Percentiles rank a stretch among this genome's conserved stretches.
These are phyloP conservation scores for Drosophila rubida DNA, from an alignment of 2,888 invertebrate genomes.

Conservation along the genomic window DNA sequence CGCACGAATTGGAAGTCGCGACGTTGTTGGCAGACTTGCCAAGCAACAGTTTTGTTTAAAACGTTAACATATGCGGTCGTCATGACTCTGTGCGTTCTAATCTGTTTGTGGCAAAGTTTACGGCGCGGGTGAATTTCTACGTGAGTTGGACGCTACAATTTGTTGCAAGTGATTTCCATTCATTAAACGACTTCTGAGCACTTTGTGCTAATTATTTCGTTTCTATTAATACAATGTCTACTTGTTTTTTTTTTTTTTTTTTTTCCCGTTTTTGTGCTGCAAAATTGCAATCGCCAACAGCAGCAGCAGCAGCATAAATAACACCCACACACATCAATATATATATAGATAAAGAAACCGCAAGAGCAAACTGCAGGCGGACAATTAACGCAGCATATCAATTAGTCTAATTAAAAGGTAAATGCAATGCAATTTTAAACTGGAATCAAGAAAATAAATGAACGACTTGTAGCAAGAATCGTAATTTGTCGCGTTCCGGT, in stretches of 20 bases:
- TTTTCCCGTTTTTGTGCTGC: conserved; percentile 32
- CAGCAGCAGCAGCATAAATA: too few relatives aligned
- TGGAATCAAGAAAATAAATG: conserved; percentile 6
- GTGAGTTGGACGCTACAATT: conserved; percentile 16
- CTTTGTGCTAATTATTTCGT: not conserved
- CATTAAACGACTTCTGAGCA: not conserved
- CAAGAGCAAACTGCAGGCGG: not conserved
- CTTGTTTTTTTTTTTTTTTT: not conserved
- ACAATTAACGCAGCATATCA: conserved; percentile 1
- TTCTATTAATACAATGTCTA: conserved; percentile 6
- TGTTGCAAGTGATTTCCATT: not conserved
- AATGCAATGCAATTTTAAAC: conserved; percentile 25
- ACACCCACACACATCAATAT: not conserved
- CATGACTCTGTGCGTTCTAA: conserved; percentile 37
- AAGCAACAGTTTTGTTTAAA: conserved; percentile 75
- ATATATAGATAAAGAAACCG: not conserved
- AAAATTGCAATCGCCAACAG: not conserved
- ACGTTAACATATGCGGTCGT: conserved; percentile 73
- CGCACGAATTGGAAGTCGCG: conserved; percentile 8
- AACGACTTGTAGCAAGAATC: not conserved
- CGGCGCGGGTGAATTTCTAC: conserved; percentile 45
- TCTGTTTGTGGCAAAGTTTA: conserved; percentile 24
- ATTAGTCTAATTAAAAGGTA: conserved; percentile 52
- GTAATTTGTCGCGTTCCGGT: not conserved
- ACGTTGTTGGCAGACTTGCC: conserved; percentile 15